Evolutionary conservation across 1,140 invertebrate genomes (phyloP), one percentile per base, ranked within the genome.

Genomic region (Leptoteleia sp.): DNA sequence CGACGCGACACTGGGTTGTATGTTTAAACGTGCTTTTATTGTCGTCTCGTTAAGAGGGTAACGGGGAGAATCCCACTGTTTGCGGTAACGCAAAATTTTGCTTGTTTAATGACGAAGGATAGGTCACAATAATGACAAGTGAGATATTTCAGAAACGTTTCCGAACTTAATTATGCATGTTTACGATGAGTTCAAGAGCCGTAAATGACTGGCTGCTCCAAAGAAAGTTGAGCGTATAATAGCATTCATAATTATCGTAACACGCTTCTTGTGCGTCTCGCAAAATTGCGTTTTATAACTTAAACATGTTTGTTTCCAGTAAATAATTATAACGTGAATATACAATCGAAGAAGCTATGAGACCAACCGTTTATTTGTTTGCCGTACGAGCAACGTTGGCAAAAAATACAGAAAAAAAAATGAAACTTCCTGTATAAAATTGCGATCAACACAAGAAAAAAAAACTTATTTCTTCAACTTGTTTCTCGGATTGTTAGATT

Each of bases 81-180:
- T 82, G 76, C 37, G 71, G 67, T 68, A 68, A 70, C 62, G 65
- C 67, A 76, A 81, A 83, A 82, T 83, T 82, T 80, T 52, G 68
- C 68, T 76, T 62, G 64, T 80, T 76, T 76, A 72, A 73, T 72
- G 68, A 80, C 64, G 78, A 80, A 80, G 72, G 67, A 76, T 76
- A 70, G 67, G 55, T 73, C 48, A 68, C 61, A 80, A 80, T 76
- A 76, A 76, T 76, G 67, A 72, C 68, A 79, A 22, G 54, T 43
- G 77, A 67, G 77, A 80, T 72, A 76, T 80, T 76, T 80, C 61
- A 67, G 77, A 67, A 72, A 37, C 61, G 71, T 68, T n/a, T 68
- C 43, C 42, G 43, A 71, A 71, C 67, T 80, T 73, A 76, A 76
- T 80, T 76, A 76, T 68, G 57, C 57, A 76, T 76, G 78, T 80